Evolutionary conservation across 2,888 invertebrate genomes (phyloP).

Genomic region (Hybos culiciformis): DNA sequence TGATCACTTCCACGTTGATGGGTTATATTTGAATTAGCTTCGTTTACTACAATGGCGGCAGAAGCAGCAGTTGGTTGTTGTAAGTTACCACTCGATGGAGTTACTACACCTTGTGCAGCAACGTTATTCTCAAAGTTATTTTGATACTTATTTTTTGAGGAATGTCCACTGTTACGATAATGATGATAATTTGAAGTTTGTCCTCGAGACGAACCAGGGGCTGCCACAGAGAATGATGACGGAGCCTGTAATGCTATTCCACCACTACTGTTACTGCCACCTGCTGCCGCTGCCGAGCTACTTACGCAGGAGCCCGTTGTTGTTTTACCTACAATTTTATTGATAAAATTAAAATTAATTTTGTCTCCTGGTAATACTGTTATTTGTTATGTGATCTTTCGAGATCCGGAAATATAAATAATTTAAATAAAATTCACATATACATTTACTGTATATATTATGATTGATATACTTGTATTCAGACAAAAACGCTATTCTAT

Average conservation of each 20-base stretch:
- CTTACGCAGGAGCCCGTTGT: conserved; percentile 38
- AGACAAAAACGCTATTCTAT: too few species aligned
- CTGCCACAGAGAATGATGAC: neutral
- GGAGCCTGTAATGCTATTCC: conserved; percentile 13
- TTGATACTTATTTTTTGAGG: neutral
- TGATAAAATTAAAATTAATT: too few species aligned
- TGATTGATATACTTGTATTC: too few species aligned
- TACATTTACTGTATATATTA: too few species aligned
- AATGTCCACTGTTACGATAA: neutral
- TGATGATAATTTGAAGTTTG: neutral
- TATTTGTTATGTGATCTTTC: too few species aligned
- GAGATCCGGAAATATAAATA: too few species aligned
- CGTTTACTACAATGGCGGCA: conserved; percentile 17
- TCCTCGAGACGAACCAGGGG: neutral
- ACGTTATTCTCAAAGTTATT: too few species aligned
- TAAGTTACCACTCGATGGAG: neutral
- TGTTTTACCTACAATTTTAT: too few species aligned
- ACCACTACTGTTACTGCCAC: conserved; percentile 7
- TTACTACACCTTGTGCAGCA: neutral
- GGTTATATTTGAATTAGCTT: conserved; percentile 9
- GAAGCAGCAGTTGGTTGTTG: conserved; percentile 6
- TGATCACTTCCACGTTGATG: too few species aligned
- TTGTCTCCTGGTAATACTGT: too few species aligned
- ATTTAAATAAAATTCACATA: too few species aligned
- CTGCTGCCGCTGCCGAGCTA: conserved; percentile 22